Evolutionary conservation across 2,888 invertebrate species (phyloP).

Genomic region (Hydropsyche betteni): DNA sequence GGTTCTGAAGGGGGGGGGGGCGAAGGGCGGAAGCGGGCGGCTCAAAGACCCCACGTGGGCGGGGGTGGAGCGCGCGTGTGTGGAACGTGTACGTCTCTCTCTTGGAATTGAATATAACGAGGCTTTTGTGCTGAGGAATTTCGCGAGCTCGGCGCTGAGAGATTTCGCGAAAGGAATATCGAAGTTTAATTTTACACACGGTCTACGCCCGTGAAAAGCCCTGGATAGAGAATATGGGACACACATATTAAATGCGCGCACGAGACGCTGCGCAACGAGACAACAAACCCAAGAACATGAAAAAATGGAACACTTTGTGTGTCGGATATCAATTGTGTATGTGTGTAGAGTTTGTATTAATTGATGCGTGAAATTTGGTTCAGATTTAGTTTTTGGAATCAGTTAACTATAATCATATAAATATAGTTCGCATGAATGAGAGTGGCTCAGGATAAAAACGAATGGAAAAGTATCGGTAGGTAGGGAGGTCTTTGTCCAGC

Average conservation of each 20-base stretch:
- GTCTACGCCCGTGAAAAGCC: constrained; percentile 40
- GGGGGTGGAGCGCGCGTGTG: constrained; percentile 39
- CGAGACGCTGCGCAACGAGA: neutral
- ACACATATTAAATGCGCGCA: constrained; percentile 26
- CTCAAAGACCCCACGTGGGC: neutral
- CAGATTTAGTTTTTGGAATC: too few relatives aligned
- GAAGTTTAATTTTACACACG: constrained; percentile 50
- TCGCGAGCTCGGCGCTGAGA: constrained; percentile 43
- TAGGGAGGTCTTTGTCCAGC: too few relatives aligned
- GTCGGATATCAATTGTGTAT: too few relatives aligned
- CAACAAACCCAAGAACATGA: too few relatives aligned
- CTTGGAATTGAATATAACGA: constrained; percentile 49
- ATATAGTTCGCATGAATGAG: too few relatives aligned
- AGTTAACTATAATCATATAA: too few relatives aligned
- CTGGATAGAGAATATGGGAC: constrained; percentile 32
- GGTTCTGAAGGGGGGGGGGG: constrained; percentile 20
- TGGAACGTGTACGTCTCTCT: constrained; percentile 44
- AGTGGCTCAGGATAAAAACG: too few relatives aligned
- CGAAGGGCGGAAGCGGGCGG: neutral
- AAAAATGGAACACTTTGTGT: too few relatives aligned
- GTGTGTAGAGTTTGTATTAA: too few relatives aligned
- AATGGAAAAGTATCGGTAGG: too few relatives aligned
- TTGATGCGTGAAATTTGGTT: too few relatives aligned
- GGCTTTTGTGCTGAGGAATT: constrained; percentile 51
- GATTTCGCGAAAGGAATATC: constrained; percentile 50